Conservation (phyloP, 2,113 vertebrate species). For the Cyanistes caeruleus region DNA sequence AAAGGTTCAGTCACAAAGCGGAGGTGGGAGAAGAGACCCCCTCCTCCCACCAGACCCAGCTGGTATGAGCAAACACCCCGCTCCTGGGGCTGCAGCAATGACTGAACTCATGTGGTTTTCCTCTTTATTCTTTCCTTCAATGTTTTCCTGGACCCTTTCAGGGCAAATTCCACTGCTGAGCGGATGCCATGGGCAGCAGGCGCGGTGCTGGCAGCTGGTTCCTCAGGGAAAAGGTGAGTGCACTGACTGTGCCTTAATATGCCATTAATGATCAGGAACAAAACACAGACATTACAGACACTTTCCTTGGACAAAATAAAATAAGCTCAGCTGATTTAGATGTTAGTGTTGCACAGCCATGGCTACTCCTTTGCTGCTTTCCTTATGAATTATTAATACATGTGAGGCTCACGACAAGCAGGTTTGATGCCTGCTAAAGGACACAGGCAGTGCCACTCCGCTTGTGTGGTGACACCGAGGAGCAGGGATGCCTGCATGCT, state of each 20-base stretch:
- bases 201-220: not conserved
- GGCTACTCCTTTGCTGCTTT: not conserved
- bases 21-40: not conserved
- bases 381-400: not conserved
- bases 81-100: not conserved
- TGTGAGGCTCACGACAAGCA: fast-evolving
- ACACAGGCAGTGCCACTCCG: not conserved
- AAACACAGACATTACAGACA: not conserved
- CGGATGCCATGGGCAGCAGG: not conserved
- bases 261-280: not conserved
- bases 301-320: constrained; percentile 8
- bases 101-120: not conserved
- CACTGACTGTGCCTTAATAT: not conserved
- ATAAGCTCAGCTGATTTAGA: not conserved
- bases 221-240: not conserved
- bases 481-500: not conserved
- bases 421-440: not conserved
- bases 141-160: not conserved
- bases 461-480: fast-evolving
- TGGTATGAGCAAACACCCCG: fast-evolving
- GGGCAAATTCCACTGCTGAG: not conserved
- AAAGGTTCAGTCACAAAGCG: fast-evolving
- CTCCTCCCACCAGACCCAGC: not conserved
- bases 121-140: not conserved
- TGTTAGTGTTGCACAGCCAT: not conserved